Evolutionary conservation across 2,797 vertebrate genomes (phyloP).

Genomic region (Micropoecilia bifurca): DNA sequence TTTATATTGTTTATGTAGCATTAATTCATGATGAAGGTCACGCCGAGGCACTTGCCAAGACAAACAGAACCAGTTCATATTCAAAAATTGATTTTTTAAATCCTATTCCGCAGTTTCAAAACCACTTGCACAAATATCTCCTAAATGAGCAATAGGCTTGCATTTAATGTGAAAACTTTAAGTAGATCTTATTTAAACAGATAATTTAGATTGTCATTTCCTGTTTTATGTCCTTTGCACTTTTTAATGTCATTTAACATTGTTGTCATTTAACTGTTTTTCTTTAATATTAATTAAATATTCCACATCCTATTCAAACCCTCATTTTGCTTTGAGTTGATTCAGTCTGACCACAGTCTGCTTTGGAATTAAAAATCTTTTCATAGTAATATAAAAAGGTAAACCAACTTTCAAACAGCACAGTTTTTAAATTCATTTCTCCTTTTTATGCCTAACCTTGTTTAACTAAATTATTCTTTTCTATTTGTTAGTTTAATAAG

Average conservation of each 20-base stretch:
- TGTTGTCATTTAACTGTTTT: not conserved
- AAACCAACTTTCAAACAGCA: not conserved
- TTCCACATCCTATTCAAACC: not conserved
- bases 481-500: not conserved
- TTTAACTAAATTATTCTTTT: not conserved
- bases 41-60: not conserved
- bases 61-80: not conserved
- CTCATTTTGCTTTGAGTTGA: not conserved
- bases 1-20: not conserved
- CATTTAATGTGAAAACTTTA: not conserved
- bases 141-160: not conserved
- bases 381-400: not conserved
- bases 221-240: not conserved
- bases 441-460: not conserved
- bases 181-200: not conserved
- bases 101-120: not conserved
- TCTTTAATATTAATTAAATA: not conserved
- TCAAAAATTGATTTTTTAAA: not conserved
- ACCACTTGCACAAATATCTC: not conserved
- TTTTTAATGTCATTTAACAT: not conserved
- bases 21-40: not conserved
- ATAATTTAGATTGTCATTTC: not conserved
- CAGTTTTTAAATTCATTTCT: not conserved
- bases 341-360: not conserved
- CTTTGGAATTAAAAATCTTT: not conserved